Evolutionary conservation across 2,113 vertebrate species (phyloP).

Genomic region (Eulemur rufifrons): DNA sequence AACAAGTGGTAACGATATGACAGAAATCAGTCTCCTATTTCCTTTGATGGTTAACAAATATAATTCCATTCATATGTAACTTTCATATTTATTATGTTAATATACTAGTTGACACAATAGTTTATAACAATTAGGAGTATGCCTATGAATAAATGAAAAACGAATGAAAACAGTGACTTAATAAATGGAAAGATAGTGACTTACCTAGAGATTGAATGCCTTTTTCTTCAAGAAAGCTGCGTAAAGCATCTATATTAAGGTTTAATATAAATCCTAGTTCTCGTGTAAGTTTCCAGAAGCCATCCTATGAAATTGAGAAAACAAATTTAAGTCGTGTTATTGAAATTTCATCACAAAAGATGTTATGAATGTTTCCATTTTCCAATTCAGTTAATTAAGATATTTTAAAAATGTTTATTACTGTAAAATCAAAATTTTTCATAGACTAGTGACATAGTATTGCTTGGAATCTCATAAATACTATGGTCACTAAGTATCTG

Average conservation of each 20-base stretch:
- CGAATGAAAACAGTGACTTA: neutral
- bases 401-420: slow-evolving; percentile 23
- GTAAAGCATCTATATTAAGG: slow-evolving; percentile 83
- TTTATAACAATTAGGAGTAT: neutral
- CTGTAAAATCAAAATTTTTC: neutral
- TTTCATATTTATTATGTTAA: neutral
- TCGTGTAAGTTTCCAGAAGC: slow-evolving; percentile 88
- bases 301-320: slow-evolving; percentile 84
- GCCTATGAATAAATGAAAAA: slow-evolving; percentile 35
- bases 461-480: neutral
- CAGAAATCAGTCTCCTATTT: neutral
- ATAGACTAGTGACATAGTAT: neutral
- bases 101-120: slow-evolving; percentile 5
- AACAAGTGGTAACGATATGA: neutral
- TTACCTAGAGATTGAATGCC: slow-evolving; percentile 91
- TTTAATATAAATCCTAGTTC: slow-evolving; percentile 84
- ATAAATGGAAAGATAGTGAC: slow-evolving; percentile 50
- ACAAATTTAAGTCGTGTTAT: slow-evolving; percentile 8
- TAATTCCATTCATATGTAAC: neutral
- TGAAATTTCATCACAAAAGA: neutral
- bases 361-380: slow-evolving; percentile 13
- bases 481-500: neutral
- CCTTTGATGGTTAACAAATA: slow-evolving; percentile 26
- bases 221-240: slow-evolving; percentile 86
- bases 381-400: slow-evolving; percentile 4